phyloP scores from a whole-genome alignment of 2,113 vertebrate species.

The Tichodroma muraria region DNA sequence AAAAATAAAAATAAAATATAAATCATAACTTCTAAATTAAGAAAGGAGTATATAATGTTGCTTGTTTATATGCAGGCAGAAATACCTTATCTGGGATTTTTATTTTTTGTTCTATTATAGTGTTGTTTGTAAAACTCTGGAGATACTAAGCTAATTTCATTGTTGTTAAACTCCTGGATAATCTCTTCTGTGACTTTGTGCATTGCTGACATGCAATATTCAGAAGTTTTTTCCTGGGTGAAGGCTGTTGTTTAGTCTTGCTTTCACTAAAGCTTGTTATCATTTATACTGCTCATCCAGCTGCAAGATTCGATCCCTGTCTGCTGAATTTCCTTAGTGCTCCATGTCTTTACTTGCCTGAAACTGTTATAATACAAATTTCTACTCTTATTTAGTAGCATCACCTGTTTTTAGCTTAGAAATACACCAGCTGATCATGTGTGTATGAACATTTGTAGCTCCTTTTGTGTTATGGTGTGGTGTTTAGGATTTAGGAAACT shows the following conservation, averaged over 20 bases:
- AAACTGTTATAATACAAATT: neutral
- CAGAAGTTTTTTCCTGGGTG: neutral
- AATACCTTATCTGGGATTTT: constrained; percentile 20
- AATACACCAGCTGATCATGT: neutral
- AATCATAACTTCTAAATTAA: constrained; percentile 56
- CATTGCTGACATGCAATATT: constrained; percentile 24
- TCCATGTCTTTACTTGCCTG: neutral
- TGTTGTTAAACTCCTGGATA: constrained; percentile 51
- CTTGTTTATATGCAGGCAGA: constrained; percentile 19
- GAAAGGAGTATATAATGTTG: constrained; percentile 5
- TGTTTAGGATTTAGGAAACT: neutral
- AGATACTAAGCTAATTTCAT: constrained; percentile 62
- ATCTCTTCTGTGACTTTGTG: constrained; percentile 60
- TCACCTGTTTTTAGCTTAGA: neutral
- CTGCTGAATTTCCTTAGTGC: constrained; percentile 17
- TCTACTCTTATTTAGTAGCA: constrained; percentile 12
- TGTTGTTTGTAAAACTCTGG: constrained; percentile 45
- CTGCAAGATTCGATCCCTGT: constrained; percentile 22
- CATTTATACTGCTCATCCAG: constrained; percentile 50
- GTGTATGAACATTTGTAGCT: neutral
- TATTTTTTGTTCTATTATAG: neutral
- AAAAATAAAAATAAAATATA: too few relatives aligned
- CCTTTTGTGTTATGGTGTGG: neutral
- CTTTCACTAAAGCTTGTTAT: constrained; percentile 52
- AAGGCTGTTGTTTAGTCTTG: constrained; percentile 37